These are phyloP conservation scores for Cynoglossus semilaevis DNA, from an alignment of 2,113 vertebrate genomes.

Conservation along the genomic window DNA sequence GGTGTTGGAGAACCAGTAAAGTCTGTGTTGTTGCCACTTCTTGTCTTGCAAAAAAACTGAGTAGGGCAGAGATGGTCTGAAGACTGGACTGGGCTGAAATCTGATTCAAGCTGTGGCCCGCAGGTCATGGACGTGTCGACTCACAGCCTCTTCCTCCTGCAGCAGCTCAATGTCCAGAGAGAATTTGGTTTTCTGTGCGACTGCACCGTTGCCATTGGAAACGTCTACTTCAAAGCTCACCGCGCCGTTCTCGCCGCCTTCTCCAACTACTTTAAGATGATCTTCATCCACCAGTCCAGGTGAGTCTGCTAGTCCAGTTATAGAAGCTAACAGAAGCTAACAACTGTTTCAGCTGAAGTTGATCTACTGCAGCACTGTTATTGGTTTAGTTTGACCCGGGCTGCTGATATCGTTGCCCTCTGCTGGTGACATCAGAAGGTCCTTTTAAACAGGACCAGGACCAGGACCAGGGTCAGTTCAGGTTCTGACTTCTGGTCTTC, in stretches of 20 bases:
- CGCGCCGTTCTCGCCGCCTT: conserved; percentile 94
- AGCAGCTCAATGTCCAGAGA: conserved; percentile 95
- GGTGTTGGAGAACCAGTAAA: too few species aligned
- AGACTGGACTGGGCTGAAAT: too few species aligned
- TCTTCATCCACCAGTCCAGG: conserved; percentile 99
- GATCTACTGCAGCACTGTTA: too few species aligned
- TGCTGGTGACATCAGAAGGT: too few species aligned
- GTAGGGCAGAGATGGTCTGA: conserved; percentile 50
- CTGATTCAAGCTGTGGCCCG: too few species aligned
- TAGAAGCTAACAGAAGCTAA: too few species aligned
- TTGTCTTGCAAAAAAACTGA: conserved; percentile 10
- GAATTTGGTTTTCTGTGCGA: conserved; percentile 98
- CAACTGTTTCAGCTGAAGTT: too few species aligned
- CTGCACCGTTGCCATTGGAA: conserved; percentile 96
- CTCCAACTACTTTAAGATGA: conserved; percentile 99
- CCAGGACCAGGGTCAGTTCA: too few species aligned
- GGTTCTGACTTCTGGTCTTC: background rate
- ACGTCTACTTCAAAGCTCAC: conserved; percentile 98
- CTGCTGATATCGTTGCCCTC: too few species aligned
- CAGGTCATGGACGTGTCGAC: conserved; percentile 84
- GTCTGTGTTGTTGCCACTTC: background rate
- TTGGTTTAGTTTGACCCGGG: too few species aligned
- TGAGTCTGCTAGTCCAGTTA: conserved; percentile 47
- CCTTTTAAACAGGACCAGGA: too few species aligned
- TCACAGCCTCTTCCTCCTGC: conserved; percentile 93